phyloP scores from a whole-genome alignment of 1,140 invertebrate genomes.

The Holcopasites calliopsidis region DNA sequence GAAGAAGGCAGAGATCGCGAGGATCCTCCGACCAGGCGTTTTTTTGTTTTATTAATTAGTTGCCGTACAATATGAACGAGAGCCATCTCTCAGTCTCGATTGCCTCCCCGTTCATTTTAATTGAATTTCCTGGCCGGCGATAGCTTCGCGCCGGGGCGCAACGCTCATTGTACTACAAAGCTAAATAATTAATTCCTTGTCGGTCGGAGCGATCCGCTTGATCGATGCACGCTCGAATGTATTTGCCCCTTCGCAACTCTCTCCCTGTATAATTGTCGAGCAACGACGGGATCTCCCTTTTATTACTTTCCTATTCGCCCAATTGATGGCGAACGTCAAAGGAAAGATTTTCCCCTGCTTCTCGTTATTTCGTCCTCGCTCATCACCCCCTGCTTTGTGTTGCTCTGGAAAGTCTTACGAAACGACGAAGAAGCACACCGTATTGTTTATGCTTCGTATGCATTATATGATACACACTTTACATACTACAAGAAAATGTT shows the following conservation, averaged over 20 bases:
- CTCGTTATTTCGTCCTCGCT: not conserved
- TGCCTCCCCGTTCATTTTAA: constrained; percentile 6
- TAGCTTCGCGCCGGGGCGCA: not conserved
- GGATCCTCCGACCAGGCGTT: too few species aligned
- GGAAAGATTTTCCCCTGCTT: not conserved
- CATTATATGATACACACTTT: too few species aligned
- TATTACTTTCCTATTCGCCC: constrained; percentile 7
- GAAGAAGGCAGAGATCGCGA: too few species aligned
- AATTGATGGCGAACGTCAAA: constrained; percentile 8
- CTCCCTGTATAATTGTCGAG: not conserved
- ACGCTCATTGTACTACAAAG: not conserved
- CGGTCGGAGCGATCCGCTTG: constrained; percentile 2
- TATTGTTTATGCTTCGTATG: not conserved
- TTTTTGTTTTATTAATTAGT: constrained; percentile 17
- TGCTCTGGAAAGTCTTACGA: not conserved
- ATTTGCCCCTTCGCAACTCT: not conserved
- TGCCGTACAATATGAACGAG: not conserved
- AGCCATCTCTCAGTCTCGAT: constrained; percentile 3
- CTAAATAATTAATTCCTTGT: constrained; percentile 20
- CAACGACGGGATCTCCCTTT: not conserved
- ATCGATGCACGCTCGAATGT: not conserved
- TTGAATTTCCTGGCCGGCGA: not conserved
- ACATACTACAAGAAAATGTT: too few species aligned
- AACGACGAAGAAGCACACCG: not conserved
- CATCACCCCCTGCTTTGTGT: not conserved